Percentiles rank a stretch among this genome's conserved stretches.
Evolutionary conservation across 2,797 vertebrate genomes (phyloP).

Genomic region (Dryobates pubescens): DNA sequence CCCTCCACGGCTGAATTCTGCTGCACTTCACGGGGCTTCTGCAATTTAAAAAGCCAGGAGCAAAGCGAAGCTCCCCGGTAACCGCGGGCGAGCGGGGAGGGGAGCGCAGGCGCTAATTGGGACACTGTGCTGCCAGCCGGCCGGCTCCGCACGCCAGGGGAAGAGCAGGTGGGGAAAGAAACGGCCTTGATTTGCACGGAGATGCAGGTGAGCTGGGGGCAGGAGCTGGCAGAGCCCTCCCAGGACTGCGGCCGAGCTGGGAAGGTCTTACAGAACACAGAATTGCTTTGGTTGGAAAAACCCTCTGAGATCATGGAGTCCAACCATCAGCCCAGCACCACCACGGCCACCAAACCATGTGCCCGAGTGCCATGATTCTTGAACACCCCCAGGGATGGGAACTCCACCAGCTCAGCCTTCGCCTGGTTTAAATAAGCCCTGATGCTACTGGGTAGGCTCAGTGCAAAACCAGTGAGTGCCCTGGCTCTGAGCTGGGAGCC

Average conservation of each 20-base stretch:
- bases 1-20: not conserved
- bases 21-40: slow-evolving; percentile 2
- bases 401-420: not conserved
- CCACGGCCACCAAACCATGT: too few relatives aligned
- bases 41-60: slow-evolving; percentile 16
- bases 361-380: too few relatives aligned
- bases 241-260: not conserved
- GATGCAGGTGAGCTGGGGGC: not conserved
- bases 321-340: too few relatives aligned
- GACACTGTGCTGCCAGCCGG: slow-evolving; percentile 9
- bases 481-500: not conserved
- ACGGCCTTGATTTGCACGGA: slow-evolving; percentile 26
- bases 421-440: not conserved
- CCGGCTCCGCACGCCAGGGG: not conserved
- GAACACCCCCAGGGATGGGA: too few relatives aligned
- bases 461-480: not conserved
- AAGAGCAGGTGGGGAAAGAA: slow-evolving; percentile 45
- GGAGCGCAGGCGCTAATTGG: not conserved
- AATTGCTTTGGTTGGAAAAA: too few relatives aligned
- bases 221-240: not conserved
- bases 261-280: not conserved
- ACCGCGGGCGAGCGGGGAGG: not conserved
- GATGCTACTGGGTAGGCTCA: not conserved
- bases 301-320: too few relatives aligned
- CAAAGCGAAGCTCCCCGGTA: not conserved